Evolutionary conservation across 2,888 invertebrate species (phyloP), one percentile per base, ranked within the genome.

Genomic region (Eupithecia insigniata): DNA sequence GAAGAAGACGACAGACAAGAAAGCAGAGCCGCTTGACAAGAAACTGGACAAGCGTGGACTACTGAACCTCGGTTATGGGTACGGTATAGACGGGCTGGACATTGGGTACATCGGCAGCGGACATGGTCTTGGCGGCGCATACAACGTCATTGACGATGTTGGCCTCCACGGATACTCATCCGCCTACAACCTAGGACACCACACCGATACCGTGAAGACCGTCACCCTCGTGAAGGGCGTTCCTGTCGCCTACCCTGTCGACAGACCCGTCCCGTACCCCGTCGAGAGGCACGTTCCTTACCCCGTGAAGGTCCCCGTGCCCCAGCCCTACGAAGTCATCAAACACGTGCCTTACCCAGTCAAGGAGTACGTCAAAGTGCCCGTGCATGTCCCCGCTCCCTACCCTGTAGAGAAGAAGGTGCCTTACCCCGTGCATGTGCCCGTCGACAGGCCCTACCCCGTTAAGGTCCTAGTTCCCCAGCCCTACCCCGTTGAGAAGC

Each of bases 21-120:
- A 94, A 88, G 95, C 95, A 82, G 95, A 95, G 82, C 94, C 95
- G 71, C 89, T 95, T 80, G 96, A 96, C 78, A 97, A 97, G 95
- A 97, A 97, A 90, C 95, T 97, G 89, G 97, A 97, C 92, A 97
- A 97, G 91, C 96, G 97, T 81, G 97, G 97, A 80, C 95, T 97
- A 82, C 94, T 97, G 74, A 96, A 96, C 87, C 95, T 97, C 86
- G 97, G 97, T 81, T 97, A 97, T 83, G 97, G 97, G 70, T 97
- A 97, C 89, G 97, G 97, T 74, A 95, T 96, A 85, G 95, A 96
- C 83, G 97, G 97, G 79, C 95, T 96, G 78, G 97, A 97, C 85
- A 90, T 97, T 78, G 97, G 97, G 67, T 96, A 96, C 87, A 93
- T 96, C 81, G 96, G 96, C 69, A 90, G 88, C 83, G 96, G 96